Percentiles rank a stretch among this genome's conserved stretches.
Conservation (phyloP, 2,797 vertebrate genomes). For the Naso thynnoides region DNA sequence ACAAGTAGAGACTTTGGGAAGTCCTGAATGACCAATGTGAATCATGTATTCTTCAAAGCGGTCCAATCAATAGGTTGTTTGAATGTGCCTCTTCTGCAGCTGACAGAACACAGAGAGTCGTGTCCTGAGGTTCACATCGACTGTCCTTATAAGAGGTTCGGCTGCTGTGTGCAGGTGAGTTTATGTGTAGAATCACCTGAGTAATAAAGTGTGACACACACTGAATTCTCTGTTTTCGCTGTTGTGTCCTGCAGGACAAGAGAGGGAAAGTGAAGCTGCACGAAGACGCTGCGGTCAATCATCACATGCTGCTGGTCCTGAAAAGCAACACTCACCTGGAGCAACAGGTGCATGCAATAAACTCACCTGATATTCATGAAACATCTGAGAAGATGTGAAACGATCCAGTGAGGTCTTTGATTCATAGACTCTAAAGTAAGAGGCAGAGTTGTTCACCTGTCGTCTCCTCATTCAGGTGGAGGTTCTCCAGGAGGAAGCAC, state of each 20-base stretch:
- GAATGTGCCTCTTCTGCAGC: conserved; percentile 34
- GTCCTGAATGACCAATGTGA: background rate
- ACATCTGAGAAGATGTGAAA: background rate
- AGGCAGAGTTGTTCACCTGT: background rate
- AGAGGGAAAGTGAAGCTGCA: conserved; percentile 86
- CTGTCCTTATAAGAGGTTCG: conserved; percentile 46
- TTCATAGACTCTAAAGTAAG: background rate
- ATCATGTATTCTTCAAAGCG: background rate
- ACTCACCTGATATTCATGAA: background rate
- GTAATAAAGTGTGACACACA: background rate
- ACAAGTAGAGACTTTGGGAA: background rate
- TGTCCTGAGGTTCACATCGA: conserved; percentile 43
- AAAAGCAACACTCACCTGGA: conserved; percentile 87
- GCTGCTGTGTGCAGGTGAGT: conserved; percentile 62
- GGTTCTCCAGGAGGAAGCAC: conserved; percentile 86
- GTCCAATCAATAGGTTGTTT: background rate
- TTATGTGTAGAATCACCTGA: background rate
- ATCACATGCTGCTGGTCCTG: conserved; percentile 90
- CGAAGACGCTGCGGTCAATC: conserved; percentile 85
- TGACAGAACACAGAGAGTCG: conserved; percentile 36
- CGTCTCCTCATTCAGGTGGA: conserved; percentile 81
- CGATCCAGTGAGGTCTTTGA: background rate
- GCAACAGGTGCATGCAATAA: conserved; percentile 81
- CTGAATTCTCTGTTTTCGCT: background rate
- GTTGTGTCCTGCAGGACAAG: conserved; percentile 76